Conservation (phyloP, 2,113 vertebrate genomes). For the Crotalus viridis region DNA sequence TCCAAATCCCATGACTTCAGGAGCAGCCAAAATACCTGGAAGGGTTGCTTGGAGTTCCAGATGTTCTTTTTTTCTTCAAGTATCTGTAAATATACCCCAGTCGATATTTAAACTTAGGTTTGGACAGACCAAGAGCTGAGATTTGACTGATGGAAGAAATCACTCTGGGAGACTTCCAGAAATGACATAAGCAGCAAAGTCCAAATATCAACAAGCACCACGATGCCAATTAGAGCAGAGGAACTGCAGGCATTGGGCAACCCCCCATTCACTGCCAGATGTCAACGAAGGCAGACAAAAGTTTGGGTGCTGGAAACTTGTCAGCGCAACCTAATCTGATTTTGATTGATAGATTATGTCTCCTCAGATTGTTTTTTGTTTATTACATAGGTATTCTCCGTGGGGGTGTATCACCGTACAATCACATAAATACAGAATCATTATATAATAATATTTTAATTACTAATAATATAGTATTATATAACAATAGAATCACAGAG, state of each 20-base stretch:
- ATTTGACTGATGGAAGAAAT: background rate
- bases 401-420: background rate
- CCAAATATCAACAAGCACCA: background rate
- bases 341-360: background rate
- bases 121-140: conserved; percentile 1
- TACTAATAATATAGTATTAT: background rate
- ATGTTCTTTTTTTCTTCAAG: accelerated
- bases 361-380: background rate
- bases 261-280: background rate
- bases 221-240: background rate
- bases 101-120: background rate
- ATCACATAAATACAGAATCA: background rate
- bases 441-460: too few relatives aligned
- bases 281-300: conserved; percentile 2
- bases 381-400: background rate
- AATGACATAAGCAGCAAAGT: conserved; percentile 28
- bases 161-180: conserved; percentile 4
- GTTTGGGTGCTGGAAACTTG: background rate
- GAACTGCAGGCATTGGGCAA: background rate
- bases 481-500: background rate
- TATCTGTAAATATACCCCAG: background rate
- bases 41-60: too few relatives aligned
- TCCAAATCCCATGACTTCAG: background rate
- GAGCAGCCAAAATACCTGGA: background rate
- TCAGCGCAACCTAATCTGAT: background rate